A percentile compares a stretch with the other conserved stretches of the same genome.
phyloP scores from a whole-genome alignment of 2,113 vertebrate species.

The Ageneiosus marmoratus region DNA sequence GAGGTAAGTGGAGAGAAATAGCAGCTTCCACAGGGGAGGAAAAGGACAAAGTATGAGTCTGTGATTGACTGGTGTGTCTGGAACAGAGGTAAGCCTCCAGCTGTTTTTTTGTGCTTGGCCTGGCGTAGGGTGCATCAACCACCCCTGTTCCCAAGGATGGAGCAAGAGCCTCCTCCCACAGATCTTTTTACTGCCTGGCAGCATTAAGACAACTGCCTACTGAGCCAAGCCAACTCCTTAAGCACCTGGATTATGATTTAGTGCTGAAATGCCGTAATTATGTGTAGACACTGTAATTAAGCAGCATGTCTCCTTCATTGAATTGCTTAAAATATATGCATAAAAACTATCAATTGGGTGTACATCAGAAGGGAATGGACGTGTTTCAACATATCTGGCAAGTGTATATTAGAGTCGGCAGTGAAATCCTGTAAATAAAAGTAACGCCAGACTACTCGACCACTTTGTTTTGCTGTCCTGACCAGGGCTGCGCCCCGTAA shows the following conservation, averaged over 20 bases:
- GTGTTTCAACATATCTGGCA: not conserved
- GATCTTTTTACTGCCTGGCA: slow-evolving; percentile 30
- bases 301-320: not conserved
- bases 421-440: slow-evolving; percentile 23
- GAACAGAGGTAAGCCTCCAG: slow-evolving; percentile 48
- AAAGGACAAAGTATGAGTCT: slow-evolving; percentile 28
- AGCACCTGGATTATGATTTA: slow-evolving; percentile 46
- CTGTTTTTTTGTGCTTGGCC: slow-evolving; percentile 42
- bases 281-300: slow-evolving; percentile 38
- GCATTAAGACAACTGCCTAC: not conserved
- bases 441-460: not conserved
- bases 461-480: slow-evolving; percentile 18
- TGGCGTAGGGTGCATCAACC: slow-evolving; percentile 48
- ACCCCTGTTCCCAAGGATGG: slow-evolving; percentile 39
- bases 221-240: slow-evolving; percentile 3
- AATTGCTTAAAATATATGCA: not conserved
- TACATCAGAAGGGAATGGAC: not conserved
- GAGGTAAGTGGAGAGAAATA: slow-evolving; percentile 22
- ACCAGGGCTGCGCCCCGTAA: not conserved
- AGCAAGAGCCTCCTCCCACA: not conserved
- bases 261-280: slow-evolving; percentile 26
- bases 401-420: not conserved
- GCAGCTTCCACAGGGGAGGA: slow-evolving; percentile 14
- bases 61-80: slow-evolving; percentile 40
- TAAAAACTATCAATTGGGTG: not conserved